A percentile compares a stretch with the other conserved stretches of the same genome.
Conservation (phyloP, 2,113 vertebrate species). For the Silurus asotus region DNA sequence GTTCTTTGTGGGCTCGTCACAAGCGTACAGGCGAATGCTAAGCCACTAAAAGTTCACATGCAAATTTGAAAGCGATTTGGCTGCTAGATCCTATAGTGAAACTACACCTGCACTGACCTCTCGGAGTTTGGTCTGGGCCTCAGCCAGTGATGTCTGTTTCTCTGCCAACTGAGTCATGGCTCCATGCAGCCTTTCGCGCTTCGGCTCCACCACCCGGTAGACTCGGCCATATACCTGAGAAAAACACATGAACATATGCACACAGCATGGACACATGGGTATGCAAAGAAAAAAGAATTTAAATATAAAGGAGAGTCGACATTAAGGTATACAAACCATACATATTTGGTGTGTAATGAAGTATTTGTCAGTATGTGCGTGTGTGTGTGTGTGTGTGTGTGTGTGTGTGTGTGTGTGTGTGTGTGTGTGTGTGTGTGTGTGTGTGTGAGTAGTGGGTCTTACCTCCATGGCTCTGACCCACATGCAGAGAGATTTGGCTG, state of each 20-base stretch:
- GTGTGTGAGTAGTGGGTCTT: constrained; percentile 29
- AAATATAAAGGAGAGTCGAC: not conserved
- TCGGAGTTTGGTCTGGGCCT: constrained; percentile 80
- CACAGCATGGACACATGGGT: constrained; percentile 1
- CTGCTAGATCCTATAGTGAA: not conserved
- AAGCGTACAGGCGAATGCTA: not conserved
- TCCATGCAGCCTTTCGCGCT: constrained; percentile 71
- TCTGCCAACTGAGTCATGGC: constrained; percentile 79
- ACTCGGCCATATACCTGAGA: constrained; percentile 81
- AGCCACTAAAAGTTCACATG: not conserved
- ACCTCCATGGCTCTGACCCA: constrained; percentile 94
- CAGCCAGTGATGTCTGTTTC: constrained; percentile 80
- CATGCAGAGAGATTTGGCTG: constrained; percentile 89
- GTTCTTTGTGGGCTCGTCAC: not conserved
- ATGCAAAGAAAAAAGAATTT: not conserved
- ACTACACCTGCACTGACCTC: constrained; percentile 60
- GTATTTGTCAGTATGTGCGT: not conserved
- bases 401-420: not conserved
- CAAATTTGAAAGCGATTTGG: not conserved
- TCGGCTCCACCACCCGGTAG: constrained; percentile 83
- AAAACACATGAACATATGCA: constrained; percentile 12
- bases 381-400: not conserved
- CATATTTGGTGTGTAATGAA: not conserved
- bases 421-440: too few species aligned
- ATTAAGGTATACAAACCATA: not conserved